Conservation (phyloP, 1,140 invertebrate species). For the Drosophila yakuba region DNA sequence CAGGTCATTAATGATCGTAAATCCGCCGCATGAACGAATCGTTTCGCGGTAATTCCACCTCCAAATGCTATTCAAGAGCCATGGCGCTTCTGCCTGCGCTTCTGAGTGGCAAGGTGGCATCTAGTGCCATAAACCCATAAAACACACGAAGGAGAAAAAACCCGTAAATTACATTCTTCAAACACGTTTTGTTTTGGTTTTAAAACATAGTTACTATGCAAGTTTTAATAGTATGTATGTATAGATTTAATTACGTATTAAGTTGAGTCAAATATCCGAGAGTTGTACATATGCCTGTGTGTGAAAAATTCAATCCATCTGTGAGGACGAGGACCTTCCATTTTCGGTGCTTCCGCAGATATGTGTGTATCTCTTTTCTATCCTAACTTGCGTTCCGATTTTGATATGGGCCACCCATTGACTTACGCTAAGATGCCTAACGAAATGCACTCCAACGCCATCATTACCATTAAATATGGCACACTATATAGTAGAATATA, state of each 20-base stretch:
- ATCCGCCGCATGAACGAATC: slow-evolving; percentile 64
- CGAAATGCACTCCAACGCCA: slow-evolving; percentile 27
- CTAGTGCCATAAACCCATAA: slow-evolving; percentile 1
- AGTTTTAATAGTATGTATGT: slow-evolving; percentile 48
- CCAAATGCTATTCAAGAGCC: slow-evolving; percentile 47
- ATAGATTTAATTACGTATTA: slow-evolving; percentile 80
- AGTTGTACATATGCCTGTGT: slow-evolving; percentile 50
- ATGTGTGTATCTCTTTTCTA: slow-evolving; percentile 22
- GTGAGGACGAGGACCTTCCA: not conserved
- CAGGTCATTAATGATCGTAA: slow-evolving; percentile 73
- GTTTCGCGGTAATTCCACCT: slow-evolving; percentile 66
- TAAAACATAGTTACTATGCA: slow-evolving; percentile 67
- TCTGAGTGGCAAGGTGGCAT: slow-evolving; percentile 23
- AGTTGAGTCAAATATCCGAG: slow-evolving; percentile 59
- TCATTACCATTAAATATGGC: slow-evolving; percentile 28
- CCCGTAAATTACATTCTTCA: not conserved
- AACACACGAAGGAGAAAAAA: not conserved
- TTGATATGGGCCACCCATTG: slow-evolving; percentile 19
- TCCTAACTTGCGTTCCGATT: slow-evolving; percentile 25
- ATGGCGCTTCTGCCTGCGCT: not conserved
- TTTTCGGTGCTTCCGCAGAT: slow-evolving; percentile 24
- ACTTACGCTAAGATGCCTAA: slow-evolving; percentile 51
- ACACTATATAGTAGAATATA: slow-evolving; percentile 7
- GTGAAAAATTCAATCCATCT: slow-evolving; percentile 13
- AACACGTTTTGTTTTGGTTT: slow-evolving; percentile 29